phyloP scores from a whole-genome alignment of 2,888 invertebrate species.

The Hymenopus coronatus region DNA sequence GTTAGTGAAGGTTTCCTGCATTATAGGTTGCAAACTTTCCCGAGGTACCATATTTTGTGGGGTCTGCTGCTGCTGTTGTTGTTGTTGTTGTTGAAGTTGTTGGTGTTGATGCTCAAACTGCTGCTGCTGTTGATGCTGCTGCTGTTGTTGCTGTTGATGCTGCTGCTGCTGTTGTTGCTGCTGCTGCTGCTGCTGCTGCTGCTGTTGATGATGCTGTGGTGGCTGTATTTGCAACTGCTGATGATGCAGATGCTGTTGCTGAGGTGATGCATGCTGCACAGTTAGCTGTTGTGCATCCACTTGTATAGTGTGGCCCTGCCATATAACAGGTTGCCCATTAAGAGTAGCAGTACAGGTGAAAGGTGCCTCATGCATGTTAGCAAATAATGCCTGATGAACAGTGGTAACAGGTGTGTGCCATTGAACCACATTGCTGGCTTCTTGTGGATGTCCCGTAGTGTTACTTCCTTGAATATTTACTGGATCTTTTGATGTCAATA shows the following conservation, averaged over 20 bases:
- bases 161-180: background rate
- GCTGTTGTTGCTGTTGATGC: background rate
- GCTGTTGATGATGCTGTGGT: background rate
- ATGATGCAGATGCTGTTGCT: background rate
- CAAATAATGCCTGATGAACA: constrained; percentile 47
- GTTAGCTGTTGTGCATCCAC: constrained; percentile 29
- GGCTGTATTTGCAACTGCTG: background rate
- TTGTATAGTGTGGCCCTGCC: constrained; percentile 65
- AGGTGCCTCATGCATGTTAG: constrained; percentile 45
- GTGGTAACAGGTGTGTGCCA: constrained; percentile 61
- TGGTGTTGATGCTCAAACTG: too few relatives aligned
- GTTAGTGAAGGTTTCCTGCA: background rate
- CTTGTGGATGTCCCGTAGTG: constrained; percentile 29
- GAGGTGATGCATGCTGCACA: background rate
- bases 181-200: background rate
- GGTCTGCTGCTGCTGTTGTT: background rate
- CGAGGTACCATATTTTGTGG: background rate
- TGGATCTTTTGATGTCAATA: constrained; percentile 18
- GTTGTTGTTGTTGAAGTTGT: background rate
- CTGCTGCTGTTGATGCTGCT: too few relatives aligned
- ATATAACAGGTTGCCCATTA: constrained; percentile 51
- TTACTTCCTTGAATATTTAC: background rate
- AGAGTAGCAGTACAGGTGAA: constrained; percentile 38
- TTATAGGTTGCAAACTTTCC: background rate
- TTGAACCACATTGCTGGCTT: constrained; percentile 50